These are phyloP conservation scores for Euzophera pinguis DNA, from an alignment of 2,888 invertebrate species.

Conservation along the genomic window DNA sequence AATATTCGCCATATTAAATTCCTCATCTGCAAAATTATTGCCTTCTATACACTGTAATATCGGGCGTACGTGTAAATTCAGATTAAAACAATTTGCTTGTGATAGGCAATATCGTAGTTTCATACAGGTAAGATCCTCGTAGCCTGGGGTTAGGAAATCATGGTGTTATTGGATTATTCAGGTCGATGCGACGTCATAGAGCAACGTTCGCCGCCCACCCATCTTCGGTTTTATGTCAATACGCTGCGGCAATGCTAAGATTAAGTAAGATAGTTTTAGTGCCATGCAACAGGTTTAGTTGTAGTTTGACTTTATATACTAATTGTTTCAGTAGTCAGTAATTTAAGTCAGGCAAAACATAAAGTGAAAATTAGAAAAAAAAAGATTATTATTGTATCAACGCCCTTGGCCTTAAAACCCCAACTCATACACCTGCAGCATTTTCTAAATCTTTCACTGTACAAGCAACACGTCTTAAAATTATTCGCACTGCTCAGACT, in stretches of 20 bases:
- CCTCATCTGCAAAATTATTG: slow-evolving; percentile 9
- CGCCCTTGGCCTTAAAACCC: too few species aligned
- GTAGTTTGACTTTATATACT: too few species aligned
- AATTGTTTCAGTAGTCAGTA: too few species aligned
- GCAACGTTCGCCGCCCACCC: slow-evolving; percentile 9
- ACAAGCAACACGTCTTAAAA: too few species aligned
- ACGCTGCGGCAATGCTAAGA: not conserved
- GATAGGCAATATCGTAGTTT: slow-evolving; percentile 28
- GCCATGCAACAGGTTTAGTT: too few species aligned
- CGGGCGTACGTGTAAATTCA: slow-evolving; percentile 23
- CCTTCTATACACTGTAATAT: slow-evolving; percentile 17
- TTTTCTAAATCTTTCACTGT: too few species aligned
- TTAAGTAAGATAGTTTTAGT: not conserved
- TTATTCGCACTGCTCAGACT: too few species aligned
- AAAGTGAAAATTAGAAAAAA: too few species aligned
- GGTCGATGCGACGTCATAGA: slow-evolving; percentile 30
- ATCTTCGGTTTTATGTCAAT: slow-evolving; percentile 4
- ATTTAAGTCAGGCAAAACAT: too few species aligned
- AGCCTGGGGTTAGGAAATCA: slow-evolving; percentile 37
- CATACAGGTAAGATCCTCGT: slow-evolving; percentile 33
- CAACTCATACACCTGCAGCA: too few species aligned
- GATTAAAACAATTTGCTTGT: slow-evolving; percentile 26
- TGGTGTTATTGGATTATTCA: slow-evolving; percentile 44
- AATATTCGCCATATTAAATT: slow-evolving; percentile 8
- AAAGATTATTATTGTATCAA: too few species aligned